Percentiles rank a stretch among this genome's conserved stretches.
Evolutionary conservation across 2,888 invertebrate genomes (phyloP).

Genomic region (Netelia inedita): DNA sequence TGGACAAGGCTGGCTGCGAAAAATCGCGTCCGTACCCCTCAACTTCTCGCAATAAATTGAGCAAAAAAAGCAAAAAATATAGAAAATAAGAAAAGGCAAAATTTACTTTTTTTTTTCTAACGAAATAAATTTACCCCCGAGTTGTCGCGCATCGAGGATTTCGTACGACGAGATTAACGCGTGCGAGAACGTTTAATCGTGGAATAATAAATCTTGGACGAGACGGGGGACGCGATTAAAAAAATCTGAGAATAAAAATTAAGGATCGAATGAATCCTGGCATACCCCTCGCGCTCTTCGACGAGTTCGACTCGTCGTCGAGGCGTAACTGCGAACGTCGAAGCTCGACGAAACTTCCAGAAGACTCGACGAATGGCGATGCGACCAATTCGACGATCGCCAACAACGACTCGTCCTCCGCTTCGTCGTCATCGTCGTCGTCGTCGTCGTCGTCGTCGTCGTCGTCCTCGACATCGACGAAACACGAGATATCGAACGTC

Average conservation of each 20-base stretch:
- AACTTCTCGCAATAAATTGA: neutral
- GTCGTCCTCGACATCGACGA: constrained; percentile 22
- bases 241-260: neutral
- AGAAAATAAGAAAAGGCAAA: neutral
- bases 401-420: constrained; percentile 55
- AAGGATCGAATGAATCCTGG: constrained; percentile 60
- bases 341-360: constrained; percentile 61
- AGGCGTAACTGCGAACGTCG: constrained; percentile 59
- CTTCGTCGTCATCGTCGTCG: constrained; percentile 17
- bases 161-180: neutral
- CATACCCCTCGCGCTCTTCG: constrained; percentile 64
- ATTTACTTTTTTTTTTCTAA: too few species aligned
- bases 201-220: too few species aligned
- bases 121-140: neutral
- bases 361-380: constrained; percentile 61
- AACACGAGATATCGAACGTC: constrained; percentile 59
- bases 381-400: constrained; percentile 17
- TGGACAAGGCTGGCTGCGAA: constrained; percentile 67
- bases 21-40: constrained; percentile 25
- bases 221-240: neutral
- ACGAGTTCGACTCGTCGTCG: constrained; percentile 62
- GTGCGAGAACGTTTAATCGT: too few species aligned
- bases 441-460: constrained; percentile 22
- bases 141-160: neutral
- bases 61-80: constrained; percentile 4